Conservation (phyloP, 2,888 invertebrate species). For the Pachymerium ferrugineum region DNA sequence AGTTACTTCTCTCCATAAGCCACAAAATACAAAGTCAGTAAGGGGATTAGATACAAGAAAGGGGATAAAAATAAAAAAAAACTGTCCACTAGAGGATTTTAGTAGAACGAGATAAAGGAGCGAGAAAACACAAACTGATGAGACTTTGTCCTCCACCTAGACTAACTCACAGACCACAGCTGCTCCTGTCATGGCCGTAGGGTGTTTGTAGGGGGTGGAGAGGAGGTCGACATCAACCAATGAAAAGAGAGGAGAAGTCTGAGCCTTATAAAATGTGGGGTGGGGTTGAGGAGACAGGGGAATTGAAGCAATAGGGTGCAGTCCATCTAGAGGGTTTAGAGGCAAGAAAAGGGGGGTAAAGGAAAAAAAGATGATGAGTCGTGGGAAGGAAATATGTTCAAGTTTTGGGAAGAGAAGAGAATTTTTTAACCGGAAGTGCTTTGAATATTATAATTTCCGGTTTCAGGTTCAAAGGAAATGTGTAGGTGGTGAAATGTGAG, state of each 20-base stretch:
- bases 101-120: too few species aligned
- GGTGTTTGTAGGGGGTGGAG: slow-evolving; percentile 24
- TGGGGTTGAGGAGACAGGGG: slow-evolving; percentile 15
- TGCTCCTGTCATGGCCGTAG: slow-evolving; percentile 22
- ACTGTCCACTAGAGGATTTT: too few species aligned
- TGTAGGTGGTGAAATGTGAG: background rate
- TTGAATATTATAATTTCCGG: background rate
- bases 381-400: background rate
- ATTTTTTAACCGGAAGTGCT: background rate
- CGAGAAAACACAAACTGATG: slow-evolving; percentile 8
- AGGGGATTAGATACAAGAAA: background rate
- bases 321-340: background rate
- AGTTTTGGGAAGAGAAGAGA: background rate
- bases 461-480: background rate
- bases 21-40: background rate
- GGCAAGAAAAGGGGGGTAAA: background rate
- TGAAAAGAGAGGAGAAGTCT: background rate
- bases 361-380: background rate
- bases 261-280: slow-evolving; percentile 20
- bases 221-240: background rate
- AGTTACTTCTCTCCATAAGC: background rate
- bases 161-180: slow-evolving; percentile 25
- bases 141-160: slow-evolving; percentile 22
- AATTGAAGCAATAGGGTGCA: slow-evolving; percentile 16
- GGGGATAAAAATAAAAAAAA: background rate